These are phyloP conservation scores for Drosophila sordidula DNA, from an alignment of 2,888 invertebrate genomes.

Conservation along the genomic window DNA sequence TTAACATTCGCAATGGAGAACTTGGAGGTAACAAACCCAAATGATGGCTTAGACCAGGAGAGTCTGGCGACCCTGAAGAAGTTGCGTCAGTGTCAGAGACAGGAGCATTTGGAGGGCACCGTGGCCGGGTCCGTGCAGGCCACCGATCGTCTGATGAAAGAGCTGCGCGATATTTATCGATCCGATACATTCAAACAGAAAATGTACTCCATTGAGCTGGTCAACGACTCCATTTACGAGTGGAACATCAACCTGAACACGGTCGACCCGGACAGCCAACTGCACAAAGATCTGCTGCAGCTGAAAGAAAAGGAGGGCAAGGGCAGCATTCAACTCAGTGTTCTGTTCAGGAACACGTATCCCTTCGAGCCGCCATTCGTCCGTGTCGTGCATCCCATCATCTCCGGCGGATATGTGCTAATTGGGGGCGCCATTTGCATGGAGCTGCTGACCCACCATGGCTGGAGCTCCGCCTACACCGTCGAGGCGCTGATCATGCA, in stretches of 20 bases:
- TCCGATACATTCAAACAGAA: slow-evolving; percentile 98
- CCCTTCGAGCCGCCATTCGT: slow-evolving; percentile 99
- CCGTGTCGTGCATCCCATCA: slow-evolving; percentile 98
- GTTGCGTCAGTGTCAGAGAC: slow-evolving; percentile 97
- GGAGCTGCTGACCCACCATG: slow-evolving; percentile 99
- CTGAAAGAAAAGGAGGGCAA: slow-evolving; percentile 98
- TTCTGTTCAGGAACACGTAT: slow-evolving; percentile 98
- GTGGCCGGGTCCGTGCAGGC: slow-evolving; percentile 99
- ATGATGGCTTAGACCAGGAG: slow-evolving; percentile 95
- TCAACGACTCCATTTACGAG: slow-evolving; percentile 99
- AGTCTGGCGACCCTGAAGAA: slow-evolving; percentile 96
- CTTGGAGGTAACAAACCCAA: slow-evolving; percentile 85
- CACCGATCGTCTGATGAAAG: slow-evolving; percentile 99
- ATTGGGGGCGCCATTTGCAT: slow-evolving; percentile 99
- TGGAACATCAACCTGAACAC: slow-evolving; percentile 99
- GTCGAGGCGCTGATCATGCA: slow-evolving; percentile 99
- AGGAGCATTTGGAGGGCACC: slow-evolving; percentile 97
- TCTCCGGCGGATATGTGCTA: slow-evolving; percentile 98
- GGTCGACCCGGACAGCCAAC: slow-evolving; percentile 98
- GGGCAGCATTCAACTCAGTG: slow-evolving; percentile 97
- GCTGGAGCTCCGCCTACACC: slow-evolving; percentile 99
- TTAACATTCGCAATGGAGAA: slow-evolving; percentile 95
- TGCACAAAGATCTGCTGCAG: slow-evolving; percentile 96
- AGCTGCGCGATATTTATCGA: slow-evolving; percentile 98
- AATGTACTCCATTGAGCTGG: slow-evolving; percentile 95